Conservation (phyloP, 1,140 invertebrate genomes). For the Caenorhabditis briggsae region DNA sequence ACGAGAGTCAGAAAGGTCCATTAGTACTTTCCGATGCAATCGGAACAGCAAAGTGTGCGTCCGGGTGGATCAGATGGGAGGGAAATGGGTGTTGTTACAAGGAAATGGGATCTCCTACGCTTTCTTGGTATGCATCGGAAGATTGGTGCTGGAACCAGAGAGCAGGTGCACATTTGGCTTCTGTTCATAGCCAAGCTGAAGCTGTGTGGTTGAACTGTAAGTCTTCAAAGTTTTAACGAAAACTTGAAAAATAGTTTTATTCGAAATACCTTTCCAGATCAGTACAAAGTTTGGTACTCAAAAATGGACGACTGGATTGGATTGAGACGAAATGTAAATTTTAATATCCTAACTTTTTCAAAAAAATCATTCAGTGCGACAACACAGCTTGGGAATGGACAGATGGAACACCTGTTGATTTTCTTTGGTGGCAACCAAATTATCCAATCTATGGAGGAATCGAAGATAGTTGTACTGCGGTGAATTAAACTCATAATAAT, state of each 20-base stretch:
- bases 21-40: background rate
- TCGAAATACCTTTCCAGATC: background rate
- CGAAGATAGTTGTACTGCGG: constrained; percentile 29
- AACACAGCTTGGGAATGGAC: constrained; percentile 30
- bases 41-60: constrained; percentile 25
- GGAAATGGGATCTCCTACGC: constrained; percentile 13
- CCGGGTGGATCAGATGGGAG: background rate
- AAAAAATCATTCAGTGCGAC: constrained; percentile 2
- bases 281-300: constrained; percentile 14
- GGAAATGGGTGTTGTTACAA: constrained; percentile 18
- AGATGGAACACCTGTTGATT: constrained; percentile 3
- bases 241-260: too few species aligned
- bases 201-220: constrained; percentile 10
- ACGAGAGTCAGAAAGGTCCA: background rate
- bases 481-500: background rate
- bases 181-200: constrained; percentile 17
- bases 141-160: constrained; percentile 20
- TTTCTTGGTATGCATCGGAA: constrained; percentile 17
- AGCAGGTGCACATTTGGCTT: constrained; percentile 4
- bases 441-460: constrained; percentile 23
- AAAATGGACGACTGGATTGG: constrained; percentile 44
- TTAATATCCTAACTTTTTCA: background rate
- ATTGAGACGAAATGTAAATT: constrained; percentile 2
- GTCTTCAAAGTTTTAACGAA: background rate
- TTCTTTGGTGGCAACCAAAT: constrained; percentile 16